Percentiles rank a stretch among this genome's conserved stretches.
These are phyloP conservation scores for Eonycteris spelaea DNA, from an alignment of 2,113 vertebrate species.

Conservation along the genomic window DNA sequence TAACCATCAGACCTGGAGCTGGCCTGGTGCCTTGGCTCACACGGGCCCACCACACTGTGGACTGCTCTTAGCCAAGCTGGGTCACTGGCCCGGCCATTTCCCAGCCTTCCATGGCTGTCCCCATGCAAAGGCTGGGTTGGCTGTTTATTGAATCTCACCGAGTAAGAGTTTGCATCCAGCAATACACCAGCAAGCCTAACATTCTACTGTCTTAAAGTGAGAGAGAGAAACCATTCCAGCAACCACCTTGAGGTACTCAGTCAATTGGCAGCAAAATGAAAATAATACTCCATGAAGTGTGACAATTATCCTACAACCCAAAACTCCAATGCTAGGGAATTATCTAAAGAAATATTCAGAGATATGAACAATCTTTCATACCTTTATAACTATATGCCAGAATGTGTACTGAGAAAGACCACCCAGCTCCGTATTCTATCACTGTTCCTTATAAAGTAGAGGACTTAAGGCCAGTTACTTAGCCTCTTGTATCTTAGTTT, in stretches of 20 bases:
- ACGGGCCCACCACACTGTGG: fast-evolving
- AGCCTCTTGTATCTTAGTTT: background rate
- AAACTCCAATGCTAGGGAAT: background rate
- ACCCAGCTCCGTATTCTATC: background rate
- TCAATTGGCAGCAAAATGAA: background rate
- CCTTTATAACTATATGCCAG: background rate
- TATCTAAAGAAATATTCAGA: background rate
- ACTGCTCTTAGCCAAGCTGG: fast-evolving
- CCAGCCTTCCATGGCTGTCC: background rate
- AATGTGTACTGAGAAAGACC: background rate
- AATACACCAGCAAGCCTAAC: background rate
- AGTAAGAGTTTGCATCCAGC: background rate
- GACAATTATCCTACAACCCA: too few relatives aligned
- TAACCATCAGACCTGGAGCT: background rate
- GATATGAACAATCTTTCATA: background rate
- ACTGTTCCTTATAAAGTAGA: background rate
- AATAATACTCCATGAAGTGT: background rate
- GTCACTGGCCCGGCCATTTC: background rate
- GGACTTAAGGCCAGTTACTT: background rate
- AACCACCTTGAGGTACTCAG: background rate
- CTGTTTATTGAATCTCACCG: background rate
- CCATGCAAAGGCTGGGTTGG: background rate
- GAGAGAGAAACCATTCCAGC: background rate
- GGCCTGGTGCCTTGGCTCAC: background rate
- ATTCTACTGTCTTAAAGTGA: background rate